phyloP scores from a whole-genome alignment of 2,797 vertebrate genomes.

The Cyprinodon diabolis region DNA sequence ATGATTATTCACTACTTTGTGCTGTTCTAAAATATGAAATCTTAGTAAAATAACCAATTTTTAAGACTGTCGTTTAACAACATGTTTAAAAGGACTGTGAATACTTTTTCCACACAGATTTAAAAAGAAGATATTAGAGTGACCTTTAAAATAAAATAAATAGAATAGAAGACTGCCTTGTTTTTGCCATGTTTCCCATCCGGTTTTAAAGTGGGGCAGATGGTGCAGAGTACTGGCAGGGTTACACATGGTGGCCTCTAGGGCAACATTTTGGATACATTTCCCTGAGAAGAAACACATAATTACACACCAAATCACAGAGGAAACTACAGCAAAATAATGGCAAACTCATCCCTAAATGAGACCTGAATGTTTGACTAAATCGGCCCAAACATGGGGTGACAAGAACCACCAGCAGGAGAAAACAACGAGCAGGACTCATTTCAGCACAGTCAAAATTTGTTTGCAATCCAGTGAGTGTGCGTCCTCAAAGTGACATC shows the following conservation, averaged over 20 bases:
- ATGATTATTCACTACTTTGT: background rate
- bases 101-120: slow-evolving; percentile 33
- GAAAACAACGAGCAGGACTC: slow-evolving; percentile 34
- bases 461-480: slow-evolving; percentile 62
- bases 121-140: slow-evolving; percentile 52
- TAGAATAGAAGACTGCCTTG: slow-evolving; percentile 60
- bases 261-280: slow-evolving; percentile 51
- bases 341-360: slow-evolving; percentile 48
- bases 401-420: slow-evolving; percentile 31
- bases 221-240: slow-evolving; percentile 61
- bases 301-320: slow-evolving; percentile 51
- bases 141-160: slow-evolving; percentile 69
- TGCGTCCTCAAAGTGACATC: slow-evolving; percentile 61
- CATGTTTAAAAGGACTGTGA: background rate
- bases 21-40: background rate
- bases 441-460: slow-evolving; percentile 36
- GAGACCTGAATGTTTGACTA: slow-evolving; percentile 33
- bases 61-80: background rate
- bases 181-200: slow-evolving; percentile 65
- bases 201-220: slow-evolving; percentile 66
- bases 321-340: slow-evolving; percentile 22
- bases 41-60: background rate
- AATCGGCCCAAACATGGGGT: slow-evolving; percentile 44
- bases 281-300: slow-evolving; percentile 48
- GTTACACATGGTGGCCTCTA: slow-evolving; percentile 41